Evolutionary conservation across 2,113 vertebrate genomes (phyloP), one percentile per base, ranked within the genome.

Genomic region (Embiotoca jacksoni): DNA sequence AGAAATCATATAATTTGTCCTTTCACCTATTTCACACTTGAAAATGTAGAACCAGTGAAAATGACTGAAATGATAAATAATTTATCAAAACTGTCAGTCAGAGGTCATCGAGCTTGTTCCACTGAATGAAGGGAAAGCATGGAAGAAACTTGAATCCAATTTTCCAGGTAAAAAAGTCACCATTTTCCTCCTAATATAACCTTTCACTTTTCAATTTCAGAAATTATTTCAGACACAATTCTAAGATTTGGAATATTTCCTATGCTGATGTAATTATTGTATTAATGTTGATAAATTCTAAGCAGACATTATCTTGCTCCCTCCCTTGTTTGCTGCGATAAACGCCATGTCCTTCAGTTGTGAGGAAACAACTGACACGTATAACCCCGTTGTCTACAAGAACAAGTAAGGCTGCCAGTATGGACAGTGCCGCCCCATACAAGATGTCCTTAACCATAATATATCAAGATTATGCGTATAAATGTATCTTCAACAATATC

Each of bases 1-100:
- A 71, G 6, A 5, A 72, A 41, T 36, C 2, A 68, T 35, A 44
- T 3, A 1, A 0, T 23, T 46, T 75, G 56, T 60, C 31, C n/a
- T 75, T 53, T 75, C 32, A 72, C 2, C 50, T 23, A 46, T 64
- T 73, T 63, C 23, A 4, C 1, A n/a, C 32, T 53, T 32, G 3
- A 53, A 41, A 61, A 44, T 8, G 9, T 8, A 9, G 9, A 41
- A 6, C 31, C 4, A 23, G 41, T 44, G 53, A 11, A 44, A 44
- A 13, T 31, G n/a, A 61, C 11, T 31, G 10, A 14, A 44, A 61
- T 36, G 10, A 23, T 39, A 1, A 23, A 15, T 33, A 10, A 14
- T 7, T 30, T 6, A 30, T 62, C 6, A 44, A 30, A 61, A 44
- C 14, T 4, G n/a, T 16, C 9, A 39, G n/a, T 61, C 58, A 46